A percentile compares a stretch with the other conserved stretches of the same genome.
These are phyloP conservation scores for Trachelipus rathkii DNA, from an alignment of 1,140 invertebrate species.

Conservation along the genomic window DNA sequence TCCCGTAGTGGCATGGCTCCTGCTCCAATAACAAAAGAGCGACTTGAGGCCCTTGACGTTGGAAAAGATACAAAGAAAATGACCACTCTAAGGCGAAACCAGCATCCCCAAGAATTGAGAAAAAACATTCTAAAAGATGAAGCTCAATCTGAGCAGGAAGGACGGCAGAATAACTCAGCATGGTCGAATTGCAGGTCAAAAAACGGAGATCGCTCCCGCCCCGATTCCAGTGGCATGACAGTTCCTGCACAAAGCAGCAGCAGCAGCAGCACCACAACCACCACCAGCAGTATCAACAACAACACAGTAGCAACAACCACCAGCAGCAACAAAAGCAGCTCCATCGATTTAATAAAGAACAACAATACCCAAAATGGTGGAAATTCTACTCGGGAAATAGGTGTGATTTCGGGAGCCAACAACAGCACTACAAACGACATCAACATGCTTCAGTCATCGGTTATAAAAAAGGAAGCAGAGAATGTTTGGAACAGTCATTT, in stretches of 20 bases:
- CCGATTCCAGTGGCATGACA: constrained; percentile 43
- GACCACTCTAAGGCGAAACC: constrained; percentile 27
- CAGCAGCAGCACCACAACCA: constrained; percentile 19
- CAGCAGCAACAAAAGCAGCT: constrained; percentile 34
- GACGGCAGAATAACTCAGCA: constrained; percentile 1
- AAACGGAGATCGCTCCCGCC: constrained; percentile 46
- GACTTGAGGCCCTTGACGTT: constrained; percentile 31
- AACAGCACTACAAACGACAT: constrained; percentile 21
- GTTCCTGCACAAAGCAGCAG: constrained; percentile 13
- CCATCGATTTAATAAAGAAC: too few relatives aligned
- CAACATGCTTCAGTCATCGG: neutral
- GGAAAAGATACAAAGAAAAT: constrained; percentile 42
- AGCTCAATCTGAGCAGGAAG: constrained; percentile 30
- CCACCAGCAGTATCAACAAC: constrained; percentile 27
- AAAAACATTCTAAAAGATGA: constrained; percentile 31
- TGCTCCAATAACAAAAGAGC: constrained; percentile 36
- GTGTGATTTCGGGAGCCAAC: constrained; percentile 8
- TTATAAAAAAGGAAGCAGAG: neutral
- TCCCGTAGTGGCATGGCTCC: constrained; percentile 28
- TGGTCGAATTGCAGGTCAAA: constrained; percentile 40
- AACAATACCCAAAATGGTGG: neutral
- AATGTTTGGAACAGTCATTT: neutral
- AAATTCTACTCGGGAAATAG: neutral
- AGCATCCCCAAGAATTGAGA: neutral
- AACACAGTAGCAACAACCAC: neutral